Evolutionary conservation across 2,888 invertebrate genomes (phyloP), one percentile per base, ranked within the genome.

Genomic region (Acanthosepion esculentum): DNA sequence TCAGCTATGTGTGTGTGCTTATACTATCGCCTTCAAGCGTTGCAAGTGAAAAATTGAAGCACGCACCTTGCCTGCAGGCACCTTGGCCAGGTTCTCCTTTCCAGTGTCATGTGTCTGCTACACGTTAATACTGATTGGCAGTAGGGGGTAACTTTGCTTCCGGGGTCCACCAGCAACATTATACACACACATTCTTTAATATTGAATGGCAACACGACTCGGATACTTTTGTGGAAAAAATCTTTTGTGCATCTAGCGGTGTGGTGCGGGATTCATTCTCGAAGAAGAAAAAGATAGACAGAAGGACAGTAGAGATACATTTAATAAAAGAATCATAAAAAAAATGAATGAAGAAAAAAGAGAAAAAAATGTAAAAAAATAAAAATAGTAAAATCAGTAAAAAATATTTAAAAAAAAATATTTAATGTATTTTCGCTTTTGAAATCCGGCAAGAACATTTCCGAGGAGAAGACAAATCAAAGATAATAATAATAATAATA

Each of bases 41-140:
- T 33, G n/a, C n/a, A 78, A 78, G 78, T n/a, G 78, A 18, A 33
- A 78, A 78, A 78, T 78, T 78, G 78, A 78, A 78, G 78, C 78
- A 78, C 78, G 78, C 78, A 78, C 78, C n/a, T 78, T 33, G 78
- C 78, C 78, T 78, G 15, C 78, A 26, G 78, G 78, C 78, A n/a
- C n/a, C 78, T 78, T 78, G 78, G n/a, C 78, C 78, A 78, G 78
- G 78, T 78, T 78, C n/a, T n/a, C 15, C 78, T n/a, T 78, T 78
- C n/a, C n/a, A n/a, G n/a, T 78, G 78, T 78, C 78, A 78, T 78
- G 78, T 78, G 78, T 78, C 78, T 78, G 78, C 78, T 78, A 78
- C 78, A 78, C 78, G 78, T 78, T 78, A 78, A 78, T 78, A 78
- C 78, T 78, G 78, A 78, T 78, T 78, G 78, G 78, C 78, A 78